Evolutionary conservation across 2,797 vertebrate species (phyloP).

Genomic region (Paratrypauchen microcephalus): DNA sequence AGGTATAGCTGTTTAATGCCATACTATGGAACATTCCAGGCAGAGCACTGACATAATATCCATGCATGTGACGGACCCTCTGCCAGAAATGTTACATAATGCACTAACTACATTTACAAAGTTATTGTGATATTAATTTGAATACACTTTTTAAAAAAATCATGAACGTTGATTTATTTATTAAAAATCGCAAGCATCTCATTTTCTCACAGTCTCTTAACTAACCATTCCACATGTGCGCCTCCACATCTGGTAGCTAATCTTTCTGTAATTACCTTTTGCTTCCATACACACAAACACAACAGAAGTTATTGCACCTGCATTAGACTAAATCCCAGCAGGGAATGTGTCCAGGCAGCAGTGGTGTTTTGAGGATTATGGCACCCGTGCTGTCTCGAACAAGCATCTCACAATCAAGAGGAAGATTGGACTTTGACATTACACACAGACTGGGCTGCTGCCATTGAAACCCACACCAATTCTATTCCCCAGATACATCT

Average conservation of each 20-base stretch:
- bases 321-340: conserved; percentile 41
- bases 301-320: conserved; percentile 34
- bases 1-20: too few relatives aligned
- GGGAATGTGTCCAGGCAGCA: conserved; percentile 27
- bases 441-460: conserved; percentile 43
- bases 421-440: conserved; percentile 41
- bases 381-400: conserved; percentile 39
- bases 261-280: conserved; percentile 59
- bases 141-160: too few relatives aligned
- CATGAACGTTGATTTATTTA: background rate
- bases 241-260: conserved; percentile 42
- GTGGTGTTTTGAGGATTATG: conserved; percentile 54
- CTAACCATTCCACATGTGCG: conserved; percentile 27
- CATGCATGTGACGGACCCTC: too few relatives aligned
- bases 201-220: background rate
- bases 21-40: too few relatives aligned
- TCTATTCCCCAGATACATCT: conserved; percentile 46
- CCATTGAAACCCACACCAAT: conserved; percentile 32
- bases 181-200: background rate
- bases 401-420: conserved; percentile 42
- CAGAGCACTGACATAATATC: too few relatives aligned
- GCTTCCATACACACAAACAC: conserved; percentile 17
- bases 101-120: background rate
- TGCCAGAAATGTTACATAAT: too few relatives aligned
- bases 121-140: too few relatives aligned